Conservation (phyloP, 2,888 invertebrate genomes). For the Pinctada fucata region DNA sequence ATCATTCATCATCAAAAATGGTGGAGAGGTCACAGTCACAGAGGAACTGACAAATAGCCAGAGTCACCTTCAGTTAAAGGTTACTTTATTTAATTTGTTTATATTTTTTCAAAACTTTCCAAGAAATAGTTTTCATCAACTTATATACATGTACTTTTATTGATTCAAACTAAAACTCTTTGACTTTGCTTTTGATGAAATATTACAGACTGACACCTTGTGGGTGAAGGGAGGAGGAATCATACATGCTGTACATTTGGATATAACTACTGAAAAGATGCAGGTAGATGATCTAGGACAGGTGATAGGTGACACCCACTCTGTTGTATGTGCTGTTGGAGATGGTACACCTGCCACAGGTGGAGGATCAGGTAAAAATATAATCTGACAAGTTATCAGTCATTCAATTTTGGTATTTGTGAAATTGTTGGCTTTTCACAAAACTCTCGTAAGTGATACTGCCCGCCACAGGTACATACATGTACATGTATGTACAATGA, state of each 20-base stretch:
- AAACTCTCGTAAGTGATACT: too few relatives aligned
- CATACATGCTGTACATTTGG: slow-evolving; percentile 57
- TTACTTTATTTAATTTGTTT: background rate
- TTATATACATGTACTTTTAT: too few relatives aligned
- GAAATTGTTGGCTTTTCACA: too few relatives aligned
- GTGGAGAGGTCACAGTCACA: slow-evolving; percentile 61
- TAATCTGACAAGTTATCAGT: too few relatives aligned
- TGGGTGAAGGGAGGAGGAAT: slow-evolving; percentile 59
- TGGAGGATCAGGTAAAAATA: slow-evolving; percentile 51
- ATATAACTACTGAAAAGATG: slow-evolving; percentile 52
- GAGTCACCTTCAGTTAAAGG: slow-evolving; percentile 13
- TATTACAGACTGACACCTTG: slow-evolving; percentile 55
- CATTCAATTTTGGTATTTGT: too few relatives aligned
- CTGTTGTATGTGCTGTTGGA: slow-evolving; percentile 47
- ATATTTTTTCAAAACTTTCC: too few relatives aligned
- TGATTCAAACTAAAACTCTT: too few relatives aligned
- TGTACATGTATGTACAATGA: too few relatives aligned
- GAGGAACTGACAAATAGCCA: slow-evolving; percentile 46
- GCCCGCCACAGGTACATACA: too few relatives aligned
- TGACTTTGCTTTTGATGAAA: too few relatives aligned
- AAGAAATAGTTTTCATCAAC: background rate
- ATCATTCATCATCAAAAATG: slow-evolving; percentile 54
- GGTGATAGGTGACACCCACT: slow-evolving; percentile 59
- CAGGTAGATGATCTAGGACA: slow-evolving; percentile 64
- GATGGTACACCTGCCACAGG: slow-evolving; percentile 44